Base-by-base conservation (phyloP, 2,797 vertebrate species). In the Cossypha dichroa region DNA sequence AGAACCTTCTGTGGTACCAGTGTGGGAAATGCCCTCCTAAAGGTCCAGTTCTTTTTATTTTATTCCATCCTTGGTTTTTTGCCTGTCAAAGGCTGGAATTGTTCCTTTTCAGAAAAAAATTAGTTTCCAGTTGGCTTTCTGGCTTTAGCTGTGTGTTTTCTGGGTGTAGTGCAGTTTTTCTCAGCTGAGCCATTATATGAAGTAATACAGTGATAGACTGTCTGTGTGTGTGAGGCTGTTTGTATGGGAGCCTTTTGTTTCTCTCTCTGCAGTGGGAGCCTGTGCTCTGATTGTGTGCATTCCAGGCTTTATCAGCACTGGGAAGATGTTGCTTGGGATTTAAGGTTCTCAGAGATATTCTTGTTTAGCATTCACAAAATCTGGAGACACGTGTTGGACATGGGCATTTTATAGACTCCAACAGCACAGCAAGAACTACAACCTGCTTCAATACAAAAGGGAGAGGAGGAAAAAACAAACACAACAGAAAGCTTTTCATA, bases 401-500 rank as follows among this genome's bases (percentile, higher is more conserved):
- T 48, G 54, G 86, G 78, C 85, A 77, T 93, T 94, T 94, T 89
- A 64, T 69, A 95, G 81, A 63, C 86, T 95, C 69, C 78, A 92
- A 17, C 66, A 92, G 89, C 93, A 84, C 88, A 76, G 85, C 78
- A 80, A 92, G 94, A 78, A 51, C 91, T 81, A 69, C 95, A 94
- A 78, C 95, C 84, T 92, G 96, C 91, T 93, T 76, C 78, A 31
- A 26, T 80, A 94, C 89, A 96, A 96, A 96, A 91, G 92, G 56
- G 91, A 97, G 94, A 93, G 91, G 62, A 96, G 78, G 79, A 86
- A 88, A 75, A 95, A 86, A 62, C 82, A 95, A 93, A 80, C 74
- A 70, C 64, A 97, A 97, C 97, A 97, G 97, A 97, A 96, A 95
- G 96, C 97, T 97, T 98, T 98, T 97, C 97, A 97, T 87, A 51